Percentiles rank a stretch among this genome's conserved stretches.
phyloP scores from a whole-genome alignment of 2,888 invertebrate genomes.

The Elysia crispata region DNA sequence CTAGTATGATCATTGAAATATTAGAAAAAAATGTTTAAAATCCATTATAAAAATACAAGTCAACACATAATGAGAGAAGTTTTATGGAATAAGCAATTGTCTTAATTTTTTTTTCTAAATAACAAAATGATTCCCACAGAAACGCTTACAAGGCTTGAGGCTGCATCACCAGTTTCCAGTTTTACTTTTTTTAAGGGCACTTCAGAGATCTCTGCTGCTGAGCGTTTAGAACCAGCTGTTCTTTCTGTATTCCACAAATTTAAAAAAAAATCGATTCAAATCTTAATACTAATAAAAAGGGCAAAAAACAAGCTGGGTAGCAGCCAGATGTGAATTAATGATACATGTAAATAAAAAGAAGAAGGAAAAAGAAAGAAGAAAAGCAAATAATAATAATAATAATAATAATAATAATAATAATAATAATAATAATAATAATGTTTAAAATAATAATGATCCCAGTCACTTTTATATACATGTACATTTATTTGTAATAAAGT shows the following conservation, averaged over 20 bases:
- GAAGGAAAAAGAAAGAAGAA: constrained; percentile 63
- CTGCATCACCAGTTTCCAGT: constrained; percentile 40
- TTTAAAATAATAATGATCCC: background rate
- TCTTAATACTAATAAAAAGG: no score
- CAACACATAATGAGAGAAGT: no score
- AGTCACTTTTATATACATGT: no score
- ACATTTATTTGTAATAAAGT: no score
- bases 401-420: no score
- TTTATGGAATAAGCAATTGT: no score
- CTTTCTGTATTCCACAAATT: background rate
- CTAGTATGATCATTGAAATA: no score
- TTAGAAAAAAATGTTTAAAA: no score
- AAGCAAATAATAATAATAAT: constrained; percentile 2
- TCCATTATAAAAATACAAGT: no score
- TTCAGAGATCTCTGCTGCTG: constrained; percentile 5
- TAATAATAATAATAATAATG: background rate
- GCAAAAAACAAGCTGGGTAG: no score
- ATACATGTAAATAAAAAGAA: background rate
- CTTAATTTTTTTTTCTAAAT: background rate
- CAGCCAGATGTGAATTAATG: no score
- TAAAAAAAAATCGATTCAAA: background rate
- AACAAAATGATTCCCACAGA: background rate
- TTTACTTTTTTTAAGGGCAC: constrained; percentile 35
- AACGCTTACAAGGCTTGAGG: constrained; percentile 17
- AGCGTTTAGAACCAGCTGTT: constrained; percentile 28